Conservation (phyloP, 2,888 invertebrate genomes). For the Lepidocyrtinus sp. region DNA sequence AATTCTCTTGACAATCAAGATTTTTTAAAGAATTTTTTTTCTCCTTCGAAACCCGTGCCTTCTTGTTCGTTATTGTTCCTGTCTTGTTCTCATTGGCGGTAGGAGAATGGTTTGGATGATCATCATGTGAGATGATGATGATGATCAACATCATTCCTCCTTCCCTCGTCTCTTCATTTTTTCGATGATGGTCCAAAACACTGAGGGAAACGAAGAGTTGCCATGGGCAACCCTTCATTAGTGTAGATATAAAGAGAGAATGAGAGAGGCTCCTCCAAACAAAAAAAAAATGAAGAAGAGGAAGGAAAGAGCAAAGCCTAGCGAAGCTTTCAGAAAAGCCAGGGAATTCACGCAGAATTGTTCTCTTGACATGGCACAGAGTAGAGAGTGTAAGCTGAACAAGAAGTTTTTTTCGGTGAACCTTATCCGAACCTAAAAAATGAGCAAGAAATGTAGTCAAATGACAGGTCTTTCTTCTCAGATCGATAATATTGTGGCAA, state of each 20-base stretch:
- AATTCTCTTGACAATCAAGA: conserved; percentile 50
- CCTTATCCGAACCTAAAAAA: conserved; percentile 15
- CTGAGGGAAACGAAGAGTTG: conserved; percentile 66
- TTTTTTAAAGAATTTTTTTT: conserved; percentile 7
- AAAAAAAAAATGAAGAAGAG: conserved; percentile 19
- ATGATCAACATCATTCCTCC: conserved; percentile 19
- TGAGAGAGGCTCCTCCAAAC: conserved; percentile 3
- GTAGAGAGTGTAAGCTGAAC: conserved; percentile 16
- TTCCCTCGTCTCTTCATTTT: background rate
- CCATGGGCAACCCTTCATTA: conserved; percentile 70
- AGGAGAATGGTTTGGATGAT: conserved; percentile 1
- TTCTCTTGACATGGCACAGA: conserved; percentile 51
- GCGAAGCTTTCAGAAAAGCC: conserved; percentile 21
- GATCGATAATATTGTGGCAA: background rate
- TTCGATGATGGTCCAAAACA: conserved; percentile 30
- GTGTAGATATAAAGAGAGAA: conserved; percentile 37
- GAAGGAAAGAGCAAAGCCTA: conserved; percentile 56
- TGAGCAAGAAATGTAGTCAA: background rate
- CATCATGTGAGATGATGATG: conserved; percentile 33
- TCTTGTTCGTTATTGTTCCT: conserved; percentile 34
- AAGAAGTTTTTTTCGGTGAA: conserved; percentile 13
- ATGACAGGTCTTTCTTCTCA: background rate
- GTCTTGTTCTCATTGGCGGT: conserved; percentile 54
- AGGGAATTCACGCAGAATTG: conserved; percentile 57
- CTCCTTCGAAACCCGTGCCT: conserved; percentile 44